Conservation (phyloP, 2,888 invertebrate species). For the Leptura quadrifasciata region DNA sequence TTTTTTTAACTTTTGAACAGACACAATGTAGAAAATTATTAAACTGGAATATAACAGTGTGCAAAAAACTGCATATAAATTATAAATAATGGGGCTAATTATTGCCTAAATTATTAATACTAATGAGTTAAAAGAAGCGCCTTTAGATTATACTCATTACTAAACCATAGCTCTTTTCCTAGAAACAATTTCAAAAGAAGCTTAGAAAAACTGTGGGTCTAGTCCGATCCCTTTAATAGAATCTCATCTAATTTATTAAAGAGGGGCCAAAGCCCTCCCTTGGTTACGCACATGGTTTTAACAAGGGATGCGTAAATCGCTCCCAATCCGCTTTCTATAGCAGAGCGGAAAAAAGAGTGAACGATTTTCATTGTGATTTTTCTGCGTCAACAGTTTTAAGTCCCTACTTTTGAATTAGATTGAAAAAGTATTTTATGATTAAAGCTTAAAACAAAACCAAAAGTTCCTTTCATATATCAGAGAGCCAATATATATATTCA, state of each 20-base stretch:
- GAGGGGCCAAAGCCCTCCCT: constrained; percentile 28
- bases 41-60: too few species aligned
- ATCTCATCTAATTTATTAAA: constrained; percentile 29
- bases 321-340: constrained; percentile 39
- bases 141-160: not conserved
- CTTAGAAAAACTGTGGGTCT: not conserved
- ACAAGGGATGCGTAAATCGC: constrained; percentile 37
- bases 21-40: too few species aligned
- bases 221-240: not conserved
- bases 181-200: not conserved
- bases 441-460: not conserved
- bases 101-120: not conserved
- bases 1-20: too few species aligned
- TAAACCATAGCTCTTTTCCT: not conserved
- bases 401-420: constrained; percentile 35
- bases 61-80: too few species aligned
- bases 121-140: not conserved
- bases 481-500: not conserved
- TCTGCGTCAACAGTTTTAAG: constrained; percentile 42
- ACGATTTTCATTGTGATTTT: constrained; percentile 41
- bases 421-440: constrained; percentile 38
- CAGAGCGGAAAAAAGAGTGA: constrained; percentile 20
- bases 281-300: constrained; percentile 36
- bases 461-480: not conserved
- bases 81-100: too few species aligned